Evolutionary conservation across 2,888 invertebrate genomes (phyloP), one percentile per base, ranked within the genome.

Genomic region (Augochlorella aurata): DNA sequence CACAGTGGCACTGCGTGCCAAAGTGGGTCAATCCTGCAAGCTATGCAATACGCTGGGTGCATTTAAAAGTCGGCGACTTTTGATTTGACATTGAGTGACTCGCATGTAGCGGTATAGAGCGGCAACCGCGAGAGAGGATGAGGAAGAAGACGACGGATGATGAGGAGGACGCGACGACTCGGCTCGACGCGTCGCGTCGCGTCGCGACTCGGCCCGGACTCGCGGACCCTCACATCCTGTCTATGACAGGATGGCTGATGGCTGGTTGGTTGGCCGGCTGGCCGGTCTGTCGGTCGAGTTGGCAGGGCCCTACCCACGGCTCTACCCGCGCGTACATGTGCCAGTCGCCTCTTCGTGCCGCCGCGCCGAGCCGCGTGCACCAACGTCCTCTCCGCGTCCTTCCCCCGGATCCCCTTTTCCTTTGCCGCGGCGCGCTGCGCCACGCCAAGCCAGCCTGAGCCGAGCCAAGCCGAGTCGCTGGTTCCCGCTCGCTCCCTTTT

Each of bases 191-290:
- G 79, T 47, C 50, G 73, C 72, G 78, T 74, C 73, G 81, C 73
- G 63, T 76, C 83, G 74, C 77, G 74, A 38, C 87, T 85, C 89
- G 87, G 89, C 86, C 86, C 88, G 89, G 87, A 85, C 90, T 90
- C 92, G 92, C 93, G 93, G 92, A 92, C 93, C 93, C 93, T 93
- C 93, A 87, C 92, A 93, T 92, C 93, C 93, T 92, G 93, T 92
- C 92, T 92, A 92, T 93, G 92, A 91, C 92, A 91, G 92, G 92
- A 92, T 92, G 92, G 92, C 90, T 91, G 92, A 92, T 92, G 92
- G 91, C 90, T 88, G 90, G 87, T 85, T 80, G 86, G 73, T 54
- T 66, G 73, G 71, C 65, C 68, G 76, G 79, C 63, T 68, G 70
- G 79, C 47, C 70, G 78, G 69, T 74, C 83, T 80, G 78, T 84